These are phyloP conservation scores for Tarsius wallacei DNA, from an alignment of 2,797 vertebrate genomes.

Conservation along the genomic window DNA sequence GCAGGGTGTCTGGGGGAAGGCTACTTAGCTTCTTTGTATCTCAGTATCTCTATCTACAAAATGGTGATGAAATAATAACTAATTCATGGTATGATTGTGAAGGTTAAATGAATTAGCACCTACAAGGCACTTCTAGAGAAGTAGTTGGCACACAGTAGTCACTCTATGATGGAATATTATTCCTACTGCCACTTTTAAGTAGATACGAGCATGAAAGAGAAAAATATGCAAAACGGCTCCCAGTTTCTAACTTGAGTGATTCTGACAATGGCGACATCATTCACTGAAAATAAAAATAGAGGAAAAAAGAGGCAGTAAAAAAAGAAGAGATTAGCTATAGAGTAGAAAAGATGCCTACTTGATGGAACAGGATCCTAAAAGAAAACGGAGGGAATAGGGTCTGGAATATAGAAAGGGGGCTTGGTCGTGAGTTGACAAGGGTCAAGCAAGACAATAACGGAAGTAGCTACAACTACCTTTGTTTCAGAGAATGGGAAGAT, in stretches of 20 bases:
- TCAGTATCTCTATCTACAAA: neutral
- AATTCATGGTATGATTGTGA: neutral
- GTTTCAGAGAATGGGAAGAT: neutral
- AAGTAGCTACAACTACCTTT: neutral
- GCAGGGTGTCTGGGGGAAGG: neutral
- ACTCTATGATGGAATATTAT: too few relatives aligned
- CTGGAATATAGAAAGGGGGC: neutral
- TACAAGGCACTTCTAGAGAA: neutral
- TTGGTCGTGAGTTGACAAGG: neutral
- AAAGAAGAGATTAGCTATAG: neutral
- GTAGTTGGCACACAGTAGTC: neutral
- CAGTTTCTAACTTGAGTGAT: neutral
- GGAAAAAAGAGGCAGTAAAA: neutral
- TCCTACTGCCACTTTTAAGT: neutral
- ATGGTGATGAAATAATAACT: neutral
- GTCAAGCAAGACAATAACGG: neutral
- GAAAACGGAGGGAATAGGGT: rapidly evolving
- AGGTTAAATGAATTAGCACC: neutral
- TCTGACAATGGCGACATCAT: neutral
- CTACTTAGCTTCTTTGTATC: neutral
- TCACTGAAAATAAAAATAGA: neutral
- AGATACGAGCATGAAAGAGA: neutral
- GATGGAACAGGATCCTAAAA: neutral
- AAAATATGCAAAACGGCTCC: neutral
- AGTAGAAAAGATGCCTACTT: neutral